phyloP scores from a whole-genome alignment of 2,113 vertebrate species.

The Peromyscus californicus region DNA sequence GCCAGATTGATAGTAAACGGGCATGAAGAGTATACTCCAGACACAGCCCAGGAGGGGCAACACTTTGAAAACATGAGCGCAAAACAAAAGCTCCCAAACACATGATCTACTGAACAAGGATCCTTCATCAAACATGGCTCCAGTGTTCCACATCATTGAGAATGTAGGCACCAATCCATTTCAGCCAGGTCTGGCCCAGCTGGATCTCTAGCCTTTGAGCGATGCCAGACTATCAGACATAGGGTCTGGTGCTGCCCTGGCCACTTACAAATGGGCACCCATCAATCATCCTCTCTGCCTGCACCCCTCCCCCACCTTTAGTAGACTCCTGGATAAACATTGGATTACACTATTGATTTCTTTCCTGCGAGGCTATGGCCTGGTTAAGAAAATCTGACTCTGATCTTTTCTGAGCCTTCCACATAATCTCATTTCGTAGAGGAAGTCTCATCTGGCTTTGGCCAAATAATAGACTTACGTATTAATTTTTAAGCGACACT shows the following conservation, averaged over 20 bases:
- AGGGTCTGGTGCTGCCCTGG: background rate
- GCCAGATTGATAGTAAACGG: too few relatives aligned
- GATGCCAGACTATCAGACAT: too few relatives aligned
- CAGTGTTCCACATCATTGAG: background rate
- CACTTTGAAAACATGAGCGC: background rate
- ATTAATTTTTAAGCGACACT: background rate
- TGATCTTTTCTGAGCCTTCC: background rate
- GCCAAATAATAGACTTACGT: background rate
- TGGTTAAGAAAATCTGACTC: background rate
- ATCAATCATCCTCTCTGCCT: background rate
- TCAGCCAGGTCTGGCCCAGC: background rate
- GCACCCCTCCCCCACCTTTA: background rate
- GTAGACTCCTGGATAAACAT: background rate
- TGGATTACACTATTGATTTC: background rate
- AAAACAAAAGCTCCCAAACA: background rate
- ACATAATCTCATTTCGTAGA: background rate
- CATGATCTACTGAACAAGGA: background rate
- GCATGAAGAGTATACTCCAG: background rate
- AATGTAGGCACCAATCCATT: background rate
- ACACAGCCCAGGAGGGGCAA: background rate
- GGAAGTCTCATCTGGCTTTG: constrained; percentile 11
- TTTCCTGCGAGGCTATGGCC: background rate
- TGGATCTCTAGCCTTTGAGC: background rate
- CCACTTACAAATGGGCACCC: too few relatives aligned
- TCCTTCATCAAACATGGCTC: background rate